A percentile compares a stretch with the other conserved stretches of the same genome.
Conservation (phyloP, 2,888 invertebrate species). For the Epinotia brunnichana region DNA sequence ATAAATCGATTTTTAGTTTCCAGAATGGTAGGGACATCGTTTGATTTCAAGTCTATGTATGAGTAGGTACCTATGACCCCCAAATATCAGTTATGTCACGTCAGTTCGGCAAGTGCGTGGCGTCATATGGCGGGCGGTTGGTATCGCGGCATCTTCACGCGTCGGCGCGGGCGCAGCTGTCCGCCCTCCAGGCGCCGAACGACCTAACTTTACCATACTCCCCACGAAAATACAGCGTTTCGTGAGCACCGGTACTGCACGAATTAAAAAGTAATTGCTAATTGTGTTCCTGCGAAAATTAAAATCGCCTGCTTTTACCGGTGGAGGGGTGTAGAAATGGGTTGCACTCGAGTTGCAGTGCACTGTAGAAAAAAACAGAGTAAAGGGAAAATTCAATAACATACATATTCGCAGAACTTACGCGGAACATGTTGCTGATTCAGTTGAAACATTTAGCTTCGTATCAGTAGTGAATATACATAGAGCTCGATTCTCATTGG, state of each 20-base stretch:
- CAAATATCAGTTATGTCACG: slow-evolving; percentile 17
- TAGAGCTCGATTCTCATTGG: background rate
- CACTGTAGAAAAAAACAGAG: background rate
- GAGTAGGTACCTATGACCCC: background rate
- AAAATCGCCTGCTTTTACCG: slow-evolving; percentile 34
- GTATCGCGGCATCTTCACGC: slow-evolving; percentile 77
- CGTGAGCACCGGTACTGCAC: slow-evolving; percentile 34
- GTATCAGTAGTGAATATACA: too few species aligned
- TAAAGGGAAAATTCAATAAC: background rate
- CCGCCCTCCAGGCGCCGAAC: slow-evolving; percentile 42
- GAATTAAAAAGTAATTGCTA: slow-evolving; percentile 43
- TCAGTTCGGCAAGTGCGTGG: slow-evolving; percentile 35
- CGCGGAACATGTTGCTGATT: too few species aligned
- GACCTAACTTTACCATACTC: slow-evolving; percentile 35
- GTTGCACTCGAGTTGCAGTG: background rate
- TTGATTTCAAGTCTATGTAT: background rate
- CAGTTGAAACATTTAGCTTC: too few species aligned
- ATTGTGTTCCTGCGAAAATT: slow-evolving; percentile 43
- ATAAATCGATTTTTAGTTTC: background rate
- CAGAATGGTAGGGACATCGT: background rate
- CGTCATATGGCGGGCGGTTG: slow-evolving; percentile 54
- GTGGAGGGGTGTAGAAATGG: slow-evolving; percentile 16
- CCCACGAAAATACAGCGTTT: background rate
- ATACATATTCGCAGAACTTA: too few species aligned
- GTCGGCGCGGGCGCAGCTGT: slow-evolving; percentile 56